A percentile compares a stretch with the other conserved stretches of the same genome.
Conservation (phyloP, 2,797 vertebrate genomes). For the Borostomias antarcticus region DNA sequence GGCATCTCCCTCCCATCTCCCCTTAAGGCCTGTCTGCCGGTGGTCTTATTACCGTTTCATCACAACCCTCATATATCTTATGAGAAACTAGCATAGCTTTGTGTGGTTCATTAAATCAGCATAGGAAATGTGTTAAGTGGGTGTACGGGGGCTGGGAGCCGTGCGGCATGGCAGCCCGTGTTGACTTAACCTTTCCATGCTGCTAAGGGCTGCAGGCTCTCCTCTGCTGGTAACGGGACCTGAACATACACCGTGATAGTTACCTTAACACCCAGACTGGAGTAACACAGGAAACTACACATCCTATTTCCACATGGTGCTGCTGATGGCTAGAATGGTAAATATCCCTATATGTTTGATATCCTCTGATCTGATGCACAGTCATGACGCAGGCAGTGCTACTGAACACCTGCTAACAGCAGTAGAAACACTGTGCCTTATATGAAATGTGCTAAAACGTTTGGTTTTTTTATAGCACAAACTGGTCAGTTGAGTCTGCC, state of each 20-base stretch:
- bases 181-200: conserved; percentile 75
- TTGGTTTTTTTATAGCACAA: conserved; percentile 43
- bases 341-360: no score
- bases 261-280: conserved; percentile 36
- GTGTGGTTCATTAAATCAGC: conserved; percentile 99
- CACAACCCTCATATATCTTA: conserved; percentile 91
- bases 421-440: no score
- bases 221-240: not conserved
- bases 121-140: conserved; percentile 99
- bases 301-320: not conserved
- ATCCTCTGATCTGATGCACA: no score
- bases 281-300: not conserved
- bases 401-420: not conserved
- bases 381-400: no score
- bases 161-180: conserved; percentile 49
- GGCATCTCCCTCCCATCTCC: conserved; percentile 64
- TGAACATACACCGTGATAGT: conserved; percentile 48
- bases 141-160: conserved; percentile 78
- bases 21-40: conserved; percentile 63
- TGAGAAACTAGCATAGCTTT: conserved; percentile 97
- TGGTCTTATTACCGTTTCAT: conserved; percentile 95
- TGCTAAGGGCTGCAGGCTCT: not conserved
- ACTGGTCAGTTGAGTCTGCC: conserved; percentile 79
- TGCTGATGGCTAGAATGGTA: not conserved
- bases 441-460: no score